Base-by-base conservation (phyloP, 2,888 invertebrate genomes). In the Rhagium mordax region DNA sequence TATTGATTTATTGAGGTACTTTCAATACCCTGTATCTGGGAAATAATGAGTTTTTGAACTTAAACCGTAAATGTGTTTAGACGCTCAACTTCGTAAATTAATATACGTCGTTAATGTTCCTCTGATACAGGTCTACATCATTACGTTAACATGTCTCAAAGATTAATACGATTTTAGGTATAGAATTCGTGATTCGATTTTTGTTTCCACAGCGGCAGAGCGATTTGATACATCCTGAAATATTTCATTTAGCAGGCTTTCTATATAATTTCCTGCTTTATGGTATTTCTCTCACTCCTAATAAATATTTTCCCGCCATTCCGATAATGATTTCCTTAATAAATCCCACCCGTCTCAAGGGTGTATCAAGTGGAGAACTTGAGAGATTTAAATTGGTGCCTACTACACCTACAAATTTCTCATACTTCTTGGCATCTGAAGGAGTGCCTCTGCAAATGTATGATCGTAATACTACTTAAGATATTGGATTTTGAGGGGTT, bases 321-420 rank as follows among this genome's bases (percentile, higher is more conserved):
- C 47, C 41, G 41, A 61, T 47, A 41, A 61, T 41, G 41, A 61
- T 41, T 47, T 61, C 47, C 47, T 51, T 20, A 47, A 47, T 47
- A 21, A 61, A 61, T 47, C 47, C 16, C 1, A 61, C 1, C 47
- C 5, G 15, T 15, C 47, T 61, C 20, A 21, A 47, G 29, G 33
- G 59, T 2, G 16, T 18, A 33, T 60, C 33, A 60, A 60, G 59
- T 60, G 41, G 27, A 47, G 21, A 47, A 20, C 61, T 61, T 47
- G 47, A 48, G 48, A 61, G 41, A 47, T 48, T 41, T 61, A 61
- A 61, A 61, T 61, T 61, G 61, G 48, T 20, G 47, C 21, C 20
- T 47, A 47, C 41, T 8, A 61, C 48, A 20, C 13, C 47, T 48
- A 24, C 24, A 41, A 60, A 60, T 48, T 21, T 48, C 47, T 47